phyloP scores from a whole-genome alignment of 2,888 invertebrate genomes.

The Cantharis nigra region DNA sequence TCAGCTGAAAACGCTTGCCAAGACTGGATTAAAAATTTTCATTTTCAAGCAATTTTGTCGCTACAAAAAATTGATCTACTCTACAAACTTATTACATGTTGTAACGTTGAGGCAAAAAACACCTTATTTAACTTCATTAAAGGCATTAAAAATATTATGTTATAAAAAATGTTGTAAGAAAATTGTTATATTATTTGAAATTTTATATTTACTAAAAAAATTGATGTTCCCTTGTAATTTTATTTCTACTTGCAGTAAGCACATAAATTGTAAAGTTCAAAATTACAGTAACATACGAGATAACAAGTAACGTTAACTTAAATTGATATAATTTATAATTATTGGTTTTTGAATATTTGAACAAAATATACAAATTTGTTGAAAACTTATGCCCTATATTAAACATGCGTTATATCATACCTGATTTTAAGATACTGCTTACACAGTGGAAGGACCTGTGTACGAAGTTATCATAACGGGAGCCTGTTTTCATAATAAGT shows the following conservation, averaged over 20 bases:
- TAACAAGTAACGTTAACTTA: not conserved
- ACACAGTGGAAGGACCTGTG: not conserved
- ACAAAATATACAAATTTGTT: not conserved
- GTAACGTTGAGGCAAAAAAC: not conserved
- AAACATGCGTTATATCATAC: no score
- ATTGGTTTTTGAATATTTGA: not conserved
- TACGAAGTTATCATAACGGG: no score
- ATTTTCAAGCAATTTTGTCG: not conserved
- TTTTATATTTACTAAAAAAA: not conserved
- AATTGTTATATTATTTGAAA: not conserved
- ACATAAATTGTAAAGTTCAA: not conserved
- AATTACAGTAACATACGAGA: not conserved
- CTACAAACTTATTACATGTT: not conserved
- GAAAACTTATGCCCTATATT: no score
- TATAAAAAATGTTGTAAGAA: not conserved
- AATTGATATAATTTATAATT: not conserved
- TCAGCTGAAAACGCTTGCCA: not conserved
- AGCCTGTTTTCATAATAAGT: no score
- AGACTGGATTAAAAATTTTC: not conserved
- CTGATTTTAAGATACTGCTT: not conserved
- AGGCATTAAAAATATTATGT: not conserved
- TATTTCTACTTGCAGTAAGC: not conserved
- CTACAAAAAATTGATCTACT: not conserved
- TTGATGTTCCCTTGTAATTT: not conserved
- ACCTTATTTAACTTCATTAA: not conserved